Evolutionary conservation across 2,888 invertebrate genomes (phyloP), one percentile per base, ranked within the genome.

Genomic region (Orthosia cruda): DNA sequence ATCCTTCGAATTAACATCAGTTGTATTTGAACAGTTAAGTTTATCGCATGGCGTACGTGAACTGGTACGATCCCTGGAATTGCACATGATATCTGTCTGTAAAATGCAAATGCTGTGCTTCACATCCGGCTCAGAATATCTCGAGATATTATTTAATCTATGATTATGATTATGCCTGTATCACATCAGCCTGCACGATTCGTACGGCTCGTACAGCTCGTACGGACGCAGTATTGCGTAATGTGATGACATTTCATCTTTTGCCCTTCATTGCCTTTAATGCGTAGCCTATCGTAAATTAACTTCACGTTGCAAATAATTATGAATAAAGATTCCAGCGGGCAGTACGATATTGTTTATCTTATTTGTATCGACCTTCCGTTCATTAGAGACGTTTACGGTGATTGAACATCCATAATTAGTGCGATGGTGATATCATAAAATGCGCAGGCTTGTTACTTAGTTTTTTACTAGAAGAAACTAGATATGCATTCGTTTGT

Each of bases 71-170:
- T 82, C 80, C 83, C 83, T 63, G 45, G 70, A 79, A 88, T 83
- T 73, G 79, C 82, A 77, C 73, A 72, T 85, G 82, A 83, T 90
- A 89, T 87, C 83, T 82, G 72, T 74, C 86, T 87, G 87, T 91
- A 89, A 91, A 91, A 90, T 91, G 91, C 90, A 92, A 92, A 92
- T 91, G 89, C 84, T 89, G 89, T 88, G 88, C 85, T 88, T 87
- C 89, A 92, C 91, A 94, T 93, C 93, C 92, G 92, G 92, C 90
- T 92, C 80, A 81, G 88, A 84, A 82, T 85, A 89, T 90, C 89
- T 89, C 87, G 87, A 87, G 87, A 91, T 81, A 85, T 84, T 83
- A 87, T 89, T 87, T 81, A 77, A 80, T 86, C 61, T 85, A 80
- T 63, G 83, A 80, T 84, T 86, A 88, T 78, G 83, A 75, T 88